Evolutionary conservation across 2,113 vertebrate genomes (phyloP), one percentile per base, ranked within the genome.

Genomic region (Periophthalmodon schlosseri): DNA sequence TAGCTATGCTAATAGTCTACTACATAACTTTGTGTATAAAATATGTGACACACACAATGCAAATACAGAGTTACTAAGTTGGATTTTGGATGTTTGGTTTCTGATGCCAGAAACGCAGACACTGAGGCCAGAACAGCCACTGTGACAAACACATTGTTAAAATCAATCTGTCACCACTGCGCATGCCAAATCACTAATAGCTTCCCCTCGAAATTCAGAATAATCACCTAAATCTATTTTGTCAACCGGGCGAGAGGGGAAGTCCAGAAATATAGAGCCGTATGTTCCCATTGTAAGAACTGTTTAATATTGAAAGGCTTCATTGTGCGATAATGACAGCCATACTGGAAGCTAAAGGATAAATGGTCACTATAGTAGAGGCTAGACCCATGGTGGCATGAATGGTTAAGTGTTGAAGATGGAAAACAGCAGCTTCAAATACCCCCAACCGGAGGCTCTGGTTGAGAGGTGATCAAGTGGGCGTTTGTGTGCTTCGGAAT

Each of bases 341-440:
- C 75, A 24, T 68, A 86, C 28, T 67, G 65, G 65, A 81, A 86
- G 79, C 65, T 58, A 71, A 72, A 56, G 67, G 70, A 79, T 69
- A 84, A 89, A 86, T 64, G 52, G 20, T 60, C 24, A 54, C 54
- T 77, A 24, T 60, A 28, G 23, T 15, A 76, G 46, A 82, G 78
- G 78, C 57, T 23, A 70, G 60, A 73, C 71, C 85, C 81, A 78
- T 76, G 69, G 61, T 13, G 5, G 60, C 58, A 73, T 79, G 70
- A 81, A 88, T 85, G 69, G 70, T 2, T 15, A 78, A 87, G 81
- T 80, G 80, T 70, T 47, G n/a, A 47, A 79, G 72, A 87, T 79
- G 74, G 79, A 84, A 88, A 87, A 82, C 81, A 90, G 83, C 64
- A 84, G 85, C 14, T 69, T 76, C 82, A 87, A 86, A 87, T 79